phyloP scores from a whole-genome alignment of 2,797 vertebrate species.

The Scarus forsteni region DNA sequence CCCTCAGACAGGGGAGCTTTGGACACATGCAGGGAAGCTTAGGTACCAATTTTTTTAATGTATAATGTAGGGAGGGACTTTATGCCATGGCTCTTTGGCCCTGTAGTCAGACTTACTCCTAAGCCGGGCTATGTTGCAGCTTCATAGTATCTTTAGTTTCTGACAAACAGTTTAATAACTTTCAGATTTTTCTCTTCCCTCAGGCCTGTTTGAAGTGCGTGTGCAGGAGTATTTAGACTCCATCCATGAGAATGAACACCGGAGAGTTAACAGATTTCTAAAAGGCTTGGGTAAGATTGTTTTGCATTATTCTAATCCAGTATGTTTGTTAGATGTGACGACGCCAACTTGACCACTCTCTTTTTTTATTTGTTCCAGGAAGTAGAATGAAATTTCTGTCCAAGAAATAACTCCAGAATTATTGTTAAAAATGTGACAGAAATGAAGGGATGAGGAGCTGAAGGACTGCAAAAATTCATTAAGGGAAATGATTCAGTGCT shows the following conservation, averaged over 20 bases:
- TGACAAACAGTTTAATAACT: neutral
- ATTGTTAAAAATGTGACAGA: neutral
- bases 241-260: slow-evolving; percentile 92
- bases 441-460: slow-evolving; percentile 1
- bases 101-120: no score
- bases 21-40: no score
- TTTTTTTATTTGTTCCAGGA: slow-evolving; percentile 79
- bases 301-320: neutral
- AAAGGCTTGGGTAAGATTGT: slow-evolving; percentile 93
- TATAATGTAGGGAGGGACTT: no score
- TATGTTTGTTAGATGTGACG: neutral
- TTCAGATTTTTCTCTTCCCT: slow-evolving; percentile 32
- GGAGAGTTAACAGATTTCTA: slow-evolving; percentile 95
- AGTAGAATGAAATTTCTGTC: slow-evolving; percentile 98
- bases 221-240: slow-evolving; percentile 96
- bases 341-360: neutral
- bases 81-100: no score
- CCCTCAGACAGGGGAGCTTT: no score
- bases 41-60: no score
- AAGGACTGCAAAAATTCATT: neutral
- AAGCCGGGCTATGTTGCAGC: no score
- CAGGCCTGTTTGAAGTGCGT: slow-evolving; percentile 96
- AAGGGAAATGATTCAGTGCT: neutral
- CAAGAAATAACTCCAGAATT: slow-evolving; percentile 87
- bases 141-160: neutral